Base-by-base conservation (phyloP, 2,113 vertebrate genomes). In the Andinoacara biseriatus region DNA sequence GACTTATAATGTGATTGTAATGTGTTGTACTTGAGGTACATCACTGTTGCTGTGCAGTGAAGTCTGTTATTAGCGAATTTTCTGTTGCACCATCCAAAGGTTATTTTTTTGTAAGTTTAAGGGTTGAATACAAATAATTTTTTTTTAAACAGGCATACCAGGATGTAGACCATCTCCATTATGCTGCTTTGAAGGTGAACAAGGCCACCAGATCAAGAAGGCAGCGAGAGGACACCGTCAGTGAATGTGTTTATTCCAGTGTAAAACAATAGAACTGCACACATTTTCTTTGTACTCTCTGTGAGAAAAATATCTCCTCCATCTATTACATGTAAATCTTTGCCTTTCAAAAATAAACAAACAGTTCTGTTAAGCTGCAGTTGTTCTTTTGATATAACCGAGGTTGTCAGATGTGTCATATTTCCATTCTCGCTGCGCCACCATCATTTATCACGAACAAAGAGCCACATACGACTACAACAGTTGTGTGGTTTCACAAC, bases 231-330 rank as follows among this genome's bases (percentile, higher is more conserved):
- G 10, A 46, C 43, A 62, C 26, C 17, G 1, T 1, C 17, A 76
- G 5, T 57, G 63, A 80, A 38, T 91, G 87, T 69, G 86, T 86
- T 17, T 91, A 91, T 65, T 82, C 85, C 7, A 20, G 65, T 49
- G 78, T 91, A 0, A 76, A 24, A 43, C 75, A 82, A 17, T 87
- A 87, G 63, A 54, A 46, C 0, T 33, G 46, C 24, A 54, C 67
- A 79, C 49, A 33, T 58, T 40, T 35, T 6, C 22, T 61, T 35
- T 72, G 29, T 31, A 0, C 3, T 43, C 10, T 69, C 65, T 69
- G 43, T 69, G 43, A 69, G 65, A 13, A 69, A 69, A 29, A 29
- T 26, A 0, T 52, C 17, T 33, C 6, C 67, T 72, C 26, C 0
- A 0, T 54, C 0, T 54, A 31, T 18, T 14, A 72, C 54, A 54